Evolutionary conservation across 2,797 vertebrate genomes (phyloP).

Genomic region (Telmatherina bonti): DNA sequence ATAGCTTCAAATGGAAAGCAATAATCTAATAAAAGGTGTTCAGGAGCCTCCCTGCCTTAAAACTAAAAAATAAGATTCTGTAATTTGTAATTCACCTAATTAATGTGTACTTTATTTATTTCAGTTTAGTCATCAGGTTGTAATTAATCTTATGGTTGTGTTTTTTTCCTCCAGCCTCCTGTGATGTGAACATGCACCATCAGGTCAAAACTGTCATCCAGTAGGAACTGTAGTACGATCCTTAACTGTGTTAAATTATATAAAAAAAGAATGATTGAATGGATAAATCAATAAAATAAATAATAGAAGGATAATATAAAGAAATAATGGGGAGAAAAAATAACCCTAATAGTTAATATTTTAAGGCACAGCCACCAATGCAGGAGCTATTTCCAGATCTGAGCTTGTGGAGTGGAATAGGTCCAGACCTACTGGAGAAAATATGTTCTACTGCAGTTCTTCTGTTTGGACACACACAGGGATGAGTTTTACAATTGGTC

Average conservation of each 20-base stretch:
- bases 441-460: neutral
- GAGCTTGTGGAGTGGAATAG: neutral
- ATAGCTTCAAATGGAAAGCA: neutral
- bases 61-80: neutral
- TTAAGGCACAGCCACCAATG: neutral
- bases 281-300: too few relatives aligned
- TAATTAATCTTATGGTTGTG: neutral
- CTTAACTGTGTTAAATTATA: neutral
- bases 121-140: neutral
- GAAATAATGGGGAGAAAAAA: too few relatives aligned
- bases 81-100: neutral
- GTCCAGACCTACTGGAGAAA: neutral
- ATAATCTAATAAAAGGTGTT: neutral
- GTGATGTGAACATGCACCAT: neutral
- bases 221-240: neutral
- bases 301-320: too few relatives aligned
- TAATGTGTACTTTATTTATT: neutral
- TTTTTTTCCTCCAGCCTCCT: neutral
- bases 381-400: neutral
- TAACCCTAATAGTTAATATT: neutral
- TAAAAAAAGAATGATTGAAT: too few relatives aligned
- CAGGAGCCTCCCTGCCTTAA: neutral
- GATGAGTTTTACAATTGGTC: neutral
- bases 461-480: too few relatives aligned
- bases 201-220: neutral